phyloP scores from a whole-genome alignment of 1,140 invertebrate genomes.

The Temnothorax longispinosus region DNA sequence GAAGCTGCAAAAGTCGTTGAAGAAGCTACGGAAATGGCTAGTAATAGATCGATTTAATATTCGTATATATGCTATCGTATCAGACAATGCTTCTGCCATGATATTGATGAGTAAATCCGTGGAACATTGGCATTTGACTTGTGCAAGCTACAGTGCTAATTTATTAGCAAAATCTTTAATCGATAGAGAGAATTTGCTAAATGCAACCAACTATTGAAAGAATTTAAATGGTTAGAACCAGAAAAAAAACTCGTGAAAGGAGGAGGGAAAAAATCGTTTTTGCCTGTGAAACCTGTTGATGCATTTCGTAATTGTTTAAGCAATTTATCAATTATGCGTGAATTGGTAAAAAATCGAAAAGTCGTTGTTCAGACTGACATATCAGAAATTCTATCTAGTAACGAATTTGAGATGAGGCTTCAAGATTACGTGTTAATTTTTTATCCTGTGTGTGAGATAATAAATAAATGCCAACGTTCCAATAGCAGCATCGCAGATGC shows the following conservation, averaged over 20 bases:
- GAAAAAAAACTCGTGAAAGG: not conserved
- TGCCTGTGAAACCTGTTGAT: too few species aligned
- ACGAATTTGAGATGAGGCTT: not conserved
- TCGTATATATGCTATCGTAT: not conserved
- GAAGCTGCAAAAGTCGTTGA: not conserved
- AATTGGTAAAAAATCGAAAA: too few species aligned
- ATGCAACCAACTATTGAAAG: too few species aligned
- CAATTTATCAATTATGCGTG: too few species aligned
- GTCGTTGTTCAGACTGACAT: not conserved
- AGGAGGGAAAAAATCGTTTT: too few species aligned
- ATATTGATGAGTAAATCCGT: not conserved
- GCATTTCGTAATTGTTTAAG: too few species aligned
- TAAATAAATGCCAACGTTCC: conserved; percentile 3
- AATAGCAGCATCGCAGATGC: not conserved
- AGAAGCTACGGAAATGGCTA: not conserved
- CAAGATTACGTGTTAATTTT: conserved; percentile 5
- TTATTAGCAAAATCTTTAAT: too few species aligned
- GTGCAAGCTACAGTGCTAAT: too few species aligned
- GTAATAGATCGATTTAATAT: not conserved
- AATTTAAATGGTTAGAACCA: not conserved
- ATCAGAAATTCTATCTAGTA: not conserved
- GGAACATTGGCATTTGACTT: not conserved
- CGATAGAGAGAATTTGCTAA: too few species aligned
- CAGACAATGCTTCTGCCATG: not conserved
- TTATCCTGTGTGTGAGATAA: not conserved